Base-by-base conservation (phyloP, 1,140 invertebrate genomes). In the Sitobion miscanthi region DNA sequence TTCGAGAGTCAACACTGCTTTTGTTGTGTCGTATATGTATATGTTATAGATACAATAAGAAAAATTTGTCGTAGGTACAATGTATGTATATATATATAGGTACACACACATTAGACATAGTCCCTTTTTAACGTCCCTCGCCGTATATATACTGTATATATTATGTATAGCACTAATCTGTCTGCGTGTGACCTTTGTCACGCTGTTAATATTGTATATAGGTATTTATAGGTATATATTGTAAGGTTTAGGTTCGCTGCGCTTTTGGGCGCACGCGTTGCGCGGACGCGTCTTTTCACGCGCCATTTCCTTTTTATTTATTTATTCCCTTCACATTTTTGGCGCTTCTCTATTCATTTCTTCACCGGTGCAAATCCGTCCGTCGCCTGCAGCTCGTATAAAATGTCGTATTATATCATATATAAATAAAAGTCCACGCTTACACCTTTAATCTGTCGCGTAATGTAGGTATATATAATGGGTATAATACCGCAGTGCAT, bases 61-160 rank as follows among this genome's bases (percentile, higher is more conserved):
- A 35, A 89, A 89, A 89, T 54, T 54, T 89, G 87, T 54, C 87
- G 20, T 25, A 77, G n/a, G 62, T 69, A 89, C 87, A 89, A 89
- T 89, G 87, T 88, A 35, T 54, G 35, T 35, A 25, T 2, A 42
- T 8, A 38, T 45, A 21, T 11, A 8, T 45, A 85, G 20, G 49
- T 42, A 49, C 47, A 49, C 47, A 14, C 17, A 25, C 9, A 85
- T 45, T 25, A 23, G 83, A 25, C 38, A 85, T 85, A 85, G 38
- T 87, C 7, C 20, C 20, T 87, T 6, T 69, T 17, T 35, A 77
- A 5, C 30, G 62, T n/a, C 62, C 62, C 42, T 7, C 45, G 30
- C 25, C 25, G 30, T 38, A 5, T 30, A 30, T 11, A 45, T 42
- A 17, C 7, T 21, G 11, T 30, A 30, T 11, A 45, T 42, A 30